Evolutionary conservation across 2,888 invertebrate species (phyloP), one percentile per base, ranked within the genome.

Genomic region (Aspidapion aeneum): DNA sequence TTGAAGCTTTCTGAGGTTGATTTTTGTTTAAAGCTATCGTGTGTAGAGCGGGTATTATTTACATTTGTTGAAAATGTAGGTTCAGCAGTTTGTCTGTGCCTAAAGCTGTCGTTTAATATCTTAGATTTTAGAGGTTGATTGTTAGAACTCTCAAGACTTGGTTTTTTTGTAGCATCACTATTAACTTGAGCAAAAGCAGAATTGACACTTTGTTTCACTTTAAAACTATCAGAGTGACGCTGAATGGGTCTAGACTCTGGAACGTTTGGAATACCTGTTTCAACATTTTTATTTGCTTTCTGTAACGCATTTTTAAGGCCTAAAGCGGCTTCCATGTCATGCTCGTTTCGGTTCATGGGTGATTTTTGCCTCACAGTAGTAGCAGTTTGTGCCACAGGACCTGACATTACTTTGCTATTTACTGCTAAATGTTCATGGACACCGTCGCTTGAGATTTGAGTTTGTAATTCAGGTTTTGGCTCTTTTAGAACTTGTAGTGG

Each of bases 381-480:
- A 48, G 91, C 91, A 68, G 87, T 86, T 73, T 91, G 91, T 63
- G 87, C 84, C 64, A 89, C 86, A 0, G 91, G 90, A 0, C 88
- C 90, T 58, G 85, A 82, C 90, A 91, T 91, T n/a, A 91, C 90
- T 73, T 86, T 87, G 56, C 86, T 84, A 57, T 83, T 83, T 65
- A 88, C 86, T 65, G 89, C 86, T 63, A 82, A 82, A 74, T 89
- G 87, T 69, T 80, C 79, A 59, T 78, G 75, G 2, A 79, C 58
- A 61, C 77, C 77, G 55, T 79, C 79, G 19, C 71, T 71, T 0
- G 78, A 79, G 2, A 69, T 60, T 70, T 78, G 78, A 2, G 73
- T 70, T 21, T 75, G 69, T 7, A 74, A 71, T 51, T 72, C 74
- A 3, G 74, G 74, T n/a, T 12, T 35, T 59, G 59, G 58, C n/a